Evolutionary conservation across 2,113 vertebrate genomes (phyloP), one percentile per base, ranked within the genome.

Genomic region (Pantherophis guttatus): DNA sequence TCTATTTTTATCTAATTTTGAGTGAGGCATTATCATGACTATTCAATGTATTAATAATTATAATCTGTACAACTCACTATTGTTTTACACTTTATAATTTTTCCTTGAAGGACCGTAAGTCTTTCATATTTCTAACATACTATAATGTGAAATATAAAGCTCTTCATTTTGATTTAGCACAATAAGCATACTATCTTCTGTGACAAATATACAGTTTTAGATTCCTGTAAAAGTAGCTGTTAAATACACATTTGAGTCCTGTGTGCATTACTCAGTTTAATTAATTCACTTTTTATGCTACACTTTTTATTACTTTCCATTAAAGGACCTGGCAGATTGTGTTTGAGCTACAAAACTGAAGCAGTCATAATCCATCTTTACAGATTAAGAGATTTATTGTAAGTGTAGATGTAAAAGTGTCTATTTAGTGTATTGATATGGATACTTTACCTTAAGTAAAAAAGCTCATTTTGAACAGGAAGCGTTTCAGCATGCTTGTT

Each of bases 271-370:
- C 97, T 98, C 97, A 97, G 96, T 96, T 97, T 97, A 98, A 98
- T 98, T 97, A 98, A 94, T 96, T 97, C 95, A 95, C 94, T 93
- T 96, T 97, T 98, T 97, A 96, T 95, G 96, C 92, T 97, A 97
- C 97, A 97, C 98, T 97, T 97, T 95, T 97, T 97, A 98, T 98
- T 98, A 98, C 95, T 96, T 97, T 98, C 98, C 97, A 98, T 98
- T 98, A 98, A 96, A 96, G 96, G 93, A 94, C 94, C 86, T 95
- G 95, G 86, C 26, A 94, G 90, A 91, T 86, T 91, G 95, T 94
- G n/a, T 55, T 91, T 95, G 91, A 97, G 95, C 88, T 95, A 94
- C 95, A 50, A 96, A 95, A 57, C 62, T 59, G 0, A 95, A 95
- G 93, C 29, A 95, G 92, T 95, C 95, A 58, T 87, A 93, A 86